Evolutionary conservation across 2,113 vertebrate genomes (phyloP).

Genomic region (Acanthisitta chloris): DNA sequence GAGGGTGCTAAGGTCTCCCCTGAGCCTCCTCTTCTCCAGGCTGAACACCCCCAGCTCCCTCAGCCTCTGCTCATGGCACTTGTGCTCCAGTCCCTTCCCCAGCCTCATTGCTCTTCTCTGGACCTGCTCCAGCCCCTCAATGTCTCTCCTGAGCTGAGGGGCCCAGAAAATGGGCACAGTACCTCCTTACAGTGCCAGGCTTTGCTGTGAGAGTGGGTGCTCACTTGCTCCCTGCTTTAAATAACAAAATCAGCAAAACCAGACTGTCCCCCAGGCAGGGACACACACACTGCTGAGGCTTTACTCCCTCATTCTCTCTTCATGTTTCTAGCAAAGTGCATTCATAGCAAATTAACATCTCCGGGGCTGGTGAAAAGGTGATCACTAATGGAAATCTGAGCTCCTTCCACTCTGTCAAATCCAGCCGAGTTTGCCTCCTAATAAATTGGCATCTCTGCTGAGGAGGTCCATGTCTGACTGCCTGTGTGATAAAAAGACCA

Average conservation of each 20-base stretch:
- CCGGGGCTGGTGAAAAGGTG: not conserved
- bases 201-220: rapidly evolving
- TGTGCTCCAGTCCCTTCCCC: too few relatives aligned
- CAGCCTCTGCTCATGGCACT: too few relatives aligned
- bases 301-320: rapidly evolving
- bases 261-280: not conserved
- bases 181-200: too few relatives aligned
- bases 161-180: too few relatives aligned
- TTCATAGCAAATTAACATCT: not conserved
- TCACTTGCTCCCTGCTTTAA: not conserved
- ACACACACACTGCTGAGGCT: rapidly evolving
- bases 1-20: too few relatives aligned
- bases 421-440: not conserved
- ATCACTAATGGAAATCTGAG: not conserved
- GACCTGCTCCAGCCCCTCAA: too few relatives aligned
- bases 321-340: rapidly evolving
- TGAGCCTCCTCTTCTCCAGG: too few relatives aligned
- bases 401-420: not conserved
- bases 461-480: not conserved
- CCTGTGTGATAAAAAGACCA: not conserved
- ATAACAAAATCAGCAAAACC: not conserved
- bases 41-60: too few relatives aligned
- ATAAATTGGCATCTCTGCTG: not conserved
- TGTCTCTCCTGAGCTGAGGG: too few relatives aligned
- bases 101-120: too few relatives aligned